Conservation (phyloP, 1,140 invertebrate genomes). For the Bombyx mori region DNA sequence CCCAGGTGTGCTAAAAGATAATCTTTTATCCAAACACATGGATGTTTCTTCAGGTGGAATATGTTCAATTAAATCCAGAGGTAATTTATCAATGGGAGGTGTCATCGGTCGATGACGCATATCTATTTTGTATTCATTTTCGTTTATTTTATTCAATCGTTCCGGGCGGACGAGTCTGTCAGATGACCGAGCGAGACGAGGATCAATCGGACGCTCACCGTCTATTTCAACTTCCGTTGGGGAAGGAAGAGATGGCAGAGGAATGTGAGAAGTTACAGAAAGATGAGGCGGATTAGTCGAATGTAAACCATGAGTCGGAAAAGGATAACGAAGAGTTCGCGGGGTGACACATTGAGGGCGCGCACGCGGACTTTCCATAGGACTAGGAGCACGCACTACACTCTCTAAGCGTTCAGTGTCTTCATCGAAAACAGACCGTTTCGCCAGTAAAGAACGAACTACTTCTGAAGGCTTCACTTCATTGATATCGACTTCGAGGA, state of each 20-base stretch:
- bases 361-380: conserved; percentile 36
- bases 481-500: conserved; percentile 81
- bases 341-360: conserved; percentile 63
- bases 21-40: conserved; percentile 13
- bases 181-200: conserved; percentile 21
- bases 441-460: conserved; percentile 91
- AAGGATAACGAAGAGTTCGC: conserved; percentile 75
- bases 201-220: conserved; percentile 54
- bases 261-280: conserved; percentile 1
- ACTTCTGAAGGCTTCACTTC: conserved; percentile 94
- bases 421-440: conserved; percentile 95
- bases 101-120: conserved; percentile 34
- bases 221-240: background rate
- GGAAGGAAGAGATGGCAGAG: background rate
- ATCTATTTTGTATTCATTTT: conserved; percentile 33
- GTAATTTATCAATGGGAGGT: conserved; percentile 37
- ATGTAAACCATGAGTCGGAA: background rate
- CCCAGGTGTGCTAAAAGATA: conserved; percentile 14
- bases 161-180: conserved; percentile 24
- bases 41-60: conserved; percentile 12
- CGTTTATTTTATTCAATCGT: conserved; percentile 28
- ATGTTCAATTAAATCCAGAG: conserved; percentile 19
- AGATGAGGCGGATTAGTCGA: conserved; percentile 1
- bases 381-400: conserved; percentile 71
- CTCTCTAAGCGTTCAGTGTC: conserved; percentile 94